phyloP scores from a whole-genome alignment of 2,797 vertebrate species.

The Hydrocynus forskahlii region DNA sequence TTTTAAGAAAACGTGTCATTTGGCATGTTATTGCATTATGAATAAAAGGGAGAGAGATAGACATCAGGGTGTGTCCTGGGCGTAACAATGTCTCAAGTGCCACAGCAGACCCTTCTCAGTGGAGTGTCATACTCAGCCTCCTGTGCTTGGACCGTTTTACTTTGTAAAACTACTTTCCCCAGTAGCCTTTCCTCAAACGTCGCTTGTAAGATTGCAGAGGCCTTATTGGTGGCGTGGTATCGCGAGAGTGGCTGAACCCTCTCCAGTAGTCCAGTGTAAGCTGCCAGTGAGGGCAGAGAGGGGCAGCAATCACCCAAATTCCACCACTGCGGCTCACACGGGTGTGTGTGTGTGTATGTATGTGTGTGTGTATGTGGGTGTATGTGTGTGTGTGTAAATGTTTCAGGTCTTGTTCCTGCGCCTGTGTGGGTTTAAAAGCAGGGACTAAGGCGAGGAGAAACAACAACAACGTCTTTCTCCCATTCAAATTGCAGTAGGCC shows the following conservation, averaged over 20 bases:
- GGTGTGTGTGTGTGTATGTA: too few relatives aligned
- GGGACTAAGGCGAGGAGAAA: conserved; percentile 1
- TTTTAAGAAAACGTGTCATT: too few relatives aligned
- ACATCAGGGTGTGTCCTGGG: too few relatives aligned
- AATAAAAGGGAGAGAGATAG: too few relatives aligned
- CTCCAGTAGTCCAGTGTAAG: conserved; percentile 48
- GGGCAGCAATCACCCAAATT: conserved; percentile 54
- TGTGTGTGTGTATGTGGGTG: too few relatives aligned
- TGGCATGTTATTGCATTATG: too few relatives aligned
- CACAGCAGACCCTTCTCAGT: too few relatives aligned
- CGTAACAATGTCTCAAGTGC: too few relatives aligned
- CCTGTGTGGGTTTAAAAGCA: conserved; percentile 14
- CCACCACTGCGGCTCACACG: conserved; percentile 35
- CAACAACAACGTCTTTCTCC: background rate
- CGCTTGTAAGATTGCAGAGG: background rate
- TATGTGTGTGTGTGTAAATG: conserved; percentile 46
- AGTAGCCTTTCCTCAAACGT: background rate
- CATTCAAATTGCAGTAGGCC: conserved; percentile 64
- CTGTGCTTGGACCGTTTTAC: too few relatives aligned
- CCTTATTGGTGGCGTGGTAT: conserved; percentile 47
- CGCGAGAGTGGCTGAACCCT: conserved; percentile 69
- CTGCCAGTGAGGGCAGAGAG: conserved; percentile 65
- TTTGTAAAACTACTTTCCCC: conserved; percentile 48
- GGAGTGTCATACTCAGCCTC: too few relatives aligned
- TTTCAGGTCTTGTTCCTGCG: conserved; percentile 30